Conservation (phyloP, 2,797 vertebrate genomes). For the Malurus splendens region DNA sequence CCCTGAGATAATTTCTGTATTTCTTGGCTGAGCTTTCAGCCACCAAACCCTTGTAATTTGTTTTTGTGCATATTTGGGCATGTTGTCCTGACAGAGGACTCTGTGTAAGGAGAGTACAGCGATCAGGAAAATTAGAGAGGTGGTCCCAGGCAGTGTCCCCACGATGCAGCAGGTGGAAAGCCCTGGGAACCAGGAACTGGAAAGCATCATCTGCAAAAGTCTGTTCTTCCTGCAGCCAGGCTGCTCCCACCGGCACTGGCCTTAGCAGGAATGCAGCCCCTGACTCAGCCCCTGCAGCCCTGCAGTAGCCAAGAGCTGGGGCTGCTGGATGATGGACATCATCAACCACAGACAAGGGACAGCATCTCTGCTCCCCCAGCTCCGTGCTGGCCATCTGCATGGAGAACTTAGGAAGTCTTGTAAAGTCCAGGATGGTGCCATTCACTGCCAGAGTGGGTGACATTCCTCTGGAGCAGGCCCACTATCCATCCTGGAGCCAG, state of each 20-base stretch:
- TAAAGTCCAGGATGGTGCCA: neutral
- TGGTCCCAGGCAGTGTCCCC: neutral
- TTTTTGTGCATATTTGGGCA: too few relatives aligned
- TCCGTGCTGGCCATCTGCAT: neutral
- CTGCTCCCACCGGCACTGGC: neutral
- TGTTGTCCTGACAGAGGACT: neutral
- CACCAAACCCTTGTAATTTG: neutral
- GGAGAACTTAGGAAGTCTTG: neutral
- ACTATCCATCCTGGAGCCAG: neutral
- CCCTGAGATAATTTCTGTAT: neutral
- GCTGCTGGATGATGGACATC: neutral
- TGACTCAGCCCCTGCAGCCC: neutral
- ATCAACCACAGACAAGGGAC: neutral
- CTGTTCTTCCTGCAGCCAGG: neutral
- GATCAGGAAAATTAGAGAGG: neutral
- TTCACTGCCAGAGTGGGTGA: neutral
- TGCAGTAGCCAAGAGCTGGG: neutral
- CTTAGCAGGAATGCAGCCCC: neutral
- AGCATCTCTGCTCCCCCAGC: neutral
- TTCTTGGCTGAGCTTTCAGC: neutral
- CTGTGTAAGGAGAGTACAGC: neutral
- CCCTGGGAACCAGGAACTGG: neutral
- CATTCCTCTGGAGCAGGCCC: neutral
- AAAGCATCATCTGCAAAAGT: neutral
- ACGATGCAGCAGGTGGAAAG: fast-evolving